Conservation (phyloP, 2,888 invertebrate species). For the Platypus cylindrus region DNA sequence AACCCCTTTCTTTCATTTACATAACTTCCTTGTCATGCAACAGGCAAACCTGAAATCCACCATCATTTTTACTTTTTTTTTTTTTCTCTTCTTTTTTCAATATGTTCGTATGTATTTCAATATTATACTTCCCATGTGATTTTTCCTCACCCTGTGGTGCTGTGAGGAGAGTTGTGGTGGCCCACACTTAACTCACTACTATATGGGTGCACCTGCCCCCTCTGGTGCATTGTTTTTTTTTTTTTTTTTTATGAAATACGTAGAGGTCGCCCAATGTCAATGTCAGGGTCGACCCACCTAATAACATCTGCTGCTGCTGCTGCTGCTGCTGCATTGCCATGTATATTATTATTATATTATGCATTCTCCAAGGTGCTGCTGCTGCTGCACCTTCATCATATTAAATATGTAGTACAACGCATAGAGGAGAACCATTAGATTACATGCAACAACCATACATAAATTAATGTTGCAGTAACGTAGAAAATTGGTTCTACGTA, state of each 20-base stretch:
- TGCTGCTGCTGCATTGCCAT: slow-evolving; percentile 28
- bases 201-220: slow-evolving; percentile 20
- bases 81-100: too few species aligned
- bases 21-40: background rate
- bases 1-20: background rate
- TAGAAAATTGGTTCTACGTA: too few species aligned
- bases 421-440: slow-evolving; percentile 12
- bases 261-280: slow-evolving; percentile 37
- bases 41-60: too few species aligned
- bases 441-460: too few species aligned
- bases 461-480: too few species aligned
- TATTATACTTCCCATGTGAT: slow-evolving; percentile 7
- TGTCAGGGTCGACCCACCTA: slow-evolving; percentile 36
- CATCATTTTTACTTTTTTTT: too few species aligned
- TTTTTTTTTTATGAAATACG: too few species aligned
- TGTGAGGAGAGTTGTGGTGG: slow-evolving; percentile 9
- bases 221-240: slow-evolving; percentile 13
- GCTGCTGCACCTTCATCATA: slow-evolving; percentile 27
- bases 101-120: too few species aligned
- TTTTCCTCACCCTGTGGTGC: slow-evolving; percentile 8
- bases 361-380: slow-evolving; percentile 14
- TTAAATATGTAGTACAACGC: slow-evolving; percentile 8
- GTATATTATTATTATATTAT: too few species aligned
- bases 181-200: background rate
- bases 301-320: slow-evolving; percentile 30